Conservation (phyloP, 1,140 invertebrate species). For the Agrypnia vestita region DNA sequence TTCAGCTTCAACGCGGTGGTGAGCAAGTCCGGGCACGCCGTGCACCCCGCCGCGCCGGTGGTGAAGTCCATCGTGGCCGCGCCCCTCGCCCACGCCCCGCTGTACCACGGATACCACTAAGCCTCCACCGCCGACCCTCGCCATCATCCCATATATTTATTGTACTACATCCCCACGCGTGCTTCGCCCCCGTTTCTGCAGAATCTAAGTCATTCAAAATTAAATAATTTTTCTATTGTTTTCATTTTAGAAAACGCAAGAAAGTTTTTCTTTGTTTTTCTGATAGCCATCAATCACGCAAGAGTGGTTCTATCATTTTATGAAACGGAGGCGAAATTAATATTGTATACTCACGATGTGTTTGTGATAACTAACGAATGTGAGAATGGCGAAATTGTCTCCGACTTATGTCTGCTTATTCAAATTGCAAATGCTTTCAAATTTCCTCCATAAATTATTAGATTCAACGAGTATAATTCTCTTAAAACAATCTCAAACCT, state of each 20-base stretch:
- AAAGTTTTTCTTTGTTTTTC: not conserved
- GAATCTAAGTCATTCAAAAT: too few relatives aligned
- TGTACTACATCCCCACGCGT: constrained; percentile 28
- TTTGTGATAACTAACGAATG: constrained; percentile 12
- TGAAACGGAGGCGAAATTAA: not conserved
- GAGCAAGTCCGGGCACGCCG: constrained; percentile 73
- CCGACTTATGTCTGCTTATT: not conserved
- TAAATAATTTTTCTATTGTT: not conserved
- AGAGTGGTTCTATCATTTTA: not conserved
- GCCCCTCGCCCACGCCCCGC: constrained; percentile 65
- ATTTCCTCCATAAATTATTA: not conserved
- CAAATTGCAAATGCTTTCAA: not conserved
- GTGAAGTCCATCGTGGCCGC: constrained; percentile 54
- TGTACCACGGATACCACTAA: constrained; percentile 65
- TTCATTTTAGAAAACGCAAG: not conserved
- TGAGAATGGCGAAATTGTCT: not conserved
- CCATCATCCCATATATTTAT: constrained; percentile 30
- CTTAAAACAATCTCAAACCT: too few relatives aligned
- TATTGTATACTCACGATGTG: constrained; percentile 16
- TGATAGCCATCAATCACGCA: not conserved
- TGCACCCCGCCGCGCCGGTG: constrained; percentile 60
- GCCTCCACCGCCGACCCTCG: not conserved
- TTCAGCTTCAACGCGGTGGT: constrained; percentile 78
- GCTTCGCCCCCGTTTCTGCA: not conserved
- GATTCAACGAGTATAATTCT: not conserved